Conservation (phyloP, 2,888 invertebrate species). For the Polydrusus cervinus region DNA sequence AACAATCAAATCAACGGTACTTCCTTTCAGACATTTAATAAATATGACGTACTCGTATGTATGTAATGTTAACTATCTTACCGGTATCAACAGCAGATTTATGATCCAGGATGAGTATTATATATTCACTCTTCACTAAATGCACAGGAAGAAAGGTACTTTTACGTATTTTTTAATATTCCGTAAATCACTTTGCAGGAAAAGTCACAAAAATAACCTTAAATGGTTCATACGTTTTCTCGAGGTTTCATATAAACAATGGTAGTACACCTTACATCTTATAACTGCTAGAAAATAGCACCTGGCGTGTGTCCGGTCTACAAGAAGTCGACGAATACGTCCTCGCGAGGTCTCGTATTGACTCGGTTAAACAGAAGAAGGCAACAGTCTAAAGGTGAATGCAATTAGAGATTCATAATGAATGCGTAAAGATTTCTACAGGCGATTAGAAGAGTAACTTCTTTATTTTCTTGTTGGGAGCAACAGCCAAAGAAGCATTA, state of each 20-base stretch:
- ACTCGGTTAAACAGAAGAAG: constrained; percentile 38
- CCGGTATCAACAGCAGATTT: constrained; percentile 45
- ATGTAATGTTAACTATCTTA: constrained; percentile 17
- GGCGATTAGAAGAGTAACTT: constrained; percentile 49
- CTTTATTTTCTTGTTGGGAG: constrained; percentile 1
- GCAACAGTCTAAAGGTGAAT: constrained; percentile 41
- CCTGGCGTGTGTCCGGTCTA: constrained; percentile 46
- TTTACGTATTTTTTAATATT: constrained; percentile 5
- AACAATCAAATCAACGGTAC: not conserved
- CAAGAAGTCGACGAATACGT: constrained; percentile 38
- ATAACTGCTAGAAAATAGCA: constrained; percentile 43
- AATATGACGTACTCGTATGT: not conserved
- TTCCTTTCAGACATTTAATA: not conserved
- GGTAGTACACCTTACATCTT: constrained; percentile 42
- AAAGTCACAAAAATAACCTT: constrained; percentile 22
- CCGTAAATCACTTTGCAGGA: not conserved
- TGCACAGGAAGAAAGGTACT: not conserved
- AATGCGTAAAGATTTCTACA: constrained; percentile 47
- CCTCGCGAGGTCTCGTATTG: constrained; percentile 30
- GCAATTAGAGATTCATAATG: constrained; percentile 41
- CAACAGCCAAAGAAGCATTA: not conserved
- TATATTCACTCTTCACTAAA: constrained; percentile 27
- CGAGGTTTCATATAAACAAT: constrained; percentile 42
- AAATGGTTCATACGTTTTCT: not conserved
- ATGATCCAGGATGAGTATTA: constrained; percentile 46